Percentiles rank a stretch among this genome's conserved stretches.
These are phyloP conservation scores for Tricholauxania praeusta DNA, from an alignment of 2,888 invertebrate species.

Conservation along the genomic window DNA sequence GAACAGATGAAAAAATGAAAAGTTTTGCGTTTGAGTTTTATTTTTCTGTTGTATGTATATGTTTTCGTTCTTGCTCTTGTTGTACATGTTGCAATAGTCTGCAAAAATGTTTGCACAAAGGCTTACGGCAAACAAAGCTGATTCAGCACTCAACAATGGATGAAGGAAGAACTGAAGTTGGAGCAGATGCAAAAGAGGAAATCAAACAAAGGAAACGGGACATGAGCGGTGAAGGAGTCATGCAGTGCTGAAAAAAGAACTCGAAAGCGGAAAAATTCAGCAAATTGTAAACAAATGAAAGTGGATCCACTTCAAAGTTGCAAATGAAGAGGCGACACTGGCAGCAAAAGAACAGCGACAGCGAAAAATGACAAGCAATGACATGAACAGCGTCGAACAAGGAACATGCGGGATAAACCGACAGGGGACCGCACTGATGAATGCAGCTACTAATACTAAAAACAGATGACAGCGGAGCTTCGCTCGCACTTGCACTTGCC, in stretches of 20 bases:
- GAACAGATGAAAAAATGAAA: slow-evolving; percentile 9
- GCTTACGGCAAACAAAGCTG: slow-evolving; percentile 39
- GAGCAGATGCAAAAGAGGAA: slow-evolving; percentile 8
- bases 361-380: slow-evolving; percentile 38
- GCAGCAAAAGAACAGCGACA: slow-evolving; percentile 40
- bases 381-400: slow-evolving; percentile 2
- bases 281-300: slow-evolving; percentile 59
- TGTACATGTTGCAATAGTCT: slow-evolving; percentile 34
- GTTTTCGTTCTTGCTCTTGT: slow-evolving; percentile 2
- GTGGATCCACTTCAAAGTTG: slow-evolving; percentile 63
- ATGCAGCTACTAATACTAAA: slow-evolving; percentile 13
- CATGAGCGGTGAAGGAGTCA: neutral
- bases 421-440: slow-evolving; percentile 11
- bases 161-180: neutral
- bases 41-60: neutral
- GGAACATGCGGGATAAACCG: neutral
- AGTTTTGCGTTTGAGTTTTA: slow-evolving; percentile 8
- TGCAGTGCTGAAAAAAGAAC: slow-evolving; percentile 5
- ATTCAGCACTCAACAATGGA: slow-evolving; percentile 32
- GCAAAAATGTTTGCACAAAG: slow-evolving; percentile 39
- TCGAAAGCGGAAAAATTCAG: slow-evolving; percentile 30
- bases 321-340: slow-evolving; percentile 56
- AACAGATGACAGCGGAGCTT: slow-evolving; percentile 3
- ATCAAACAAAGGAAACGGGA: neutral
- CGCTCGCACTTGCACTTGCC: slow-evolving; percentile 35